Conservation (phyloP, 2,888 invertebrate genomes). For the Cheilosia scutellata region DNA sequence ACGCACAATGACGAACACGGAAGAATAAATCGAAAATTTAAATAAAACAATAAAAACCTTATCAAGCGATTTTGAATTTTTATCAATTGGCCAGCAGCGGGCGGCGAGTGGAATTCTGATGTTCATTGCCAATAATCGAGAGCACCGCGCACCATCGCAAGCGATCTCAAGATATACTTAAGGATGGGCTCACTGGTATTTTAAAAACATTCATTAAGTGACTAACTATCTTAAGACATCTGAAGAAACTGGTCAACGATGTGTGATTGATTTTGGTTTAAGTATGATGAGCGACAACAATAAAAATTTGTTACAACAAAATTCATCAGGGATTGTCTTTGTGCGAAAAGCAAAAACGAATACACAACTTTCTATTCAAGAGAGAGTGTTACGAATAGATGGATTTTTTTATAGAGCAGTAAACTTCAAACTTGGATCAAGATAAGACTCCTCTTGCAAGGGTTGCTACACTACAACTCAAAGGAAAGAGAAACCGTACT, state of each 20-base stretch:
- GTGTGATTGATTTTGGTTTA: constrained; percentile 27
- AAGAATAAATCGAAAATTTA: constrained; percentile 20
- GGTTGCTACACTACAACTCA: no score
- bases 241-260: neutral
- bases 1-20: neutral
- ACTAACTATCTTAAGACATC: no score
- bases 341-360: neutral
- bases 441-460: no score
- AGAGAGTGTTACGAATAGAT: no score
- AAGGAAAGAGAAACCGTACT: no score
- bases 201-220: neutral
- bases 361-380: constrained; percentile 2
- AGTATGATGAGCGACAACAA: constrained; percentile 15
- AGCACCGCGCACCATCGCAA: neutral
- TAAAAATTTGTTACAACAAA: constrained; percentile 1
- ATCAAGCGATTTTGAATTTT: constrained; percentile 44
- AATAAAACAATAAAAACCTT: constrained; percentile 50
- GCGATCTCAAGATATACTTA: constrained; percentile 23
- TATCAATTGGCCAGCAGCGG: constrained; percentile 10
- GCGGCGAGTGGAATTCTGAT: constrained; percentile 6
- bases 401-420: no score
- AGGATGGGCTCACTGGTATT: constrained; percentile 16
- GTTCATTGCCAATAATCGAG: constrained; percentile 17
- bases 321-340: neutral
- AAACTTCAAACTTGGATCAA: no score